A percentile compares a stretch with the other conserved stretches of the same genome.
These are phyloP conservation scores for Aegotheles bennettii DNA, from an alignment of 2,113 vertebrate species.

Conservation along the genomic window DNA sequence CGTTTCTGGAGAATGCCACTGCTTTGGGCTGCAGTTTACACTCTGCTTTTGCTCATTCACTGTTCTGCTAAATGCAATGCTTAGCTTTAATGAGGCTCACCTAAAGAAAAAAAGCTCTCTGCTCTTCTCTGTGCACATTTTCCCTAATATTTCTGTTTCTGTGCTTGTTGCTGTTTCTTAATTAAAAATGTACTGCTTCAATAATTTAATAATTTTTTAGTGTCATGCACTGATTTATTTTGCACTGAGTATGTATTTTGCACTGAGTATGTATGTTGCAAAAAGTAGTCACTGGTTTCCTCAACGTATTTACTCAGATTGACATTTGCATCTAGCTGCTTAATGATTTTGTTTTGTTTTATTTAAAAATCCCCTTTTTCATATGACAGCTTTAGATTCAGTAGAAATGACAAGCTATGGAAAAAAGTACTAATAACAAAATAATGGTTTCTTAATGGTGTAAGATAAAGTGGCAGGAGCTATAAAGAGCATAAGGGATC, in stretches of 20 bases:
- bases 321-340: not conserved
- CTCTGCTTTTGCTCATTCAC: slow-evolving; percentile 10
- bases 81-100: not conserved
- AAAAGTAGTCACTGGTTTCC: not conserved
- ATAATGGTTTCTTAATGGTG: not conserved
- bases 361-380: not conserved
- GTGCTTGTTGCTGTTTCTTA: not conserved
- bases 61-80: not conserved
- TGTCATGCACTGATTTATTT: not conserved
- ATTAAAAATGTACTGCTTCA: not conserved
- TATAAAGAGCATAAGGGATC: not conserved
- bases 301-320: not conserved
- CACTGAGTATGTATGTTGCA: not conserved
- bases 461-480: not conserved
- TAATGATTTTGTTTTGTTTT: not conserved
- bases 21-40: slow-evolving; percentile 20
- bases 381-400: not conserved
- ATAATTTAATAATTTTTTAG: not conserved
- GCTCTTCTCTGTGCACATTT: not conserved
- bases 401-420: not conserved
- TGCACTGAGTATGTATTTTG: too few relatives aligned
- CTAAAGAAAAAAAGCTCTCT: not conserved
- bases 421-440: not conserved
- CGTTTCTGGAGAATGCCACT: not conserved
- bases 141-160: not conserved